Percentiles rank a stretch among this genome's conserved stretches.
Conservation (phyloP, 2,888 invertebrate genomes). For the Morinoia aosen region DNA sequence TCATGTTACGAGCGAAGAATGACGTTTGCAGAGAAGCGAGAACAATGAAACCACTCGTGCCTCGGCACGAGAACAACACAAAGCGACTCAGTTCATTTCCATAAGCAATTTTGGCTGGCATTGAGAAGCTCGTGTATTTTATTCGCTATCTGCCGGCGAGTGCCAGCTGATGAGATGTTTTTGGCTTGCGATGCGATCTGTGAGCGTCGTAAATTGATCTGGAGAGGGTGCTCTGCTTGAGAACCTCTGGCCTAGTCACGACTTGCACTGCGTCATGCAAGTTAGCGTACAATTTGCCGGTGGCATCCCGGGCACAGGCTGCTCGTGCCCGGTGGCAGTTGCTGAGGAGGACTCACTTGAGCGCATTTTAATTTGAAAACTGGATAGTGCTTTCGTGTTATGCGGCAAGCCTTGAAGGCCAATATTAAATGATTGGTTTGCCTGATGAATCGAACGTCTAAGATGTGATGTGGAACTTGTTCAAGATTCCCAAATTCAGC, state of each 20-base stretch:
- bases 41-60: neutral
- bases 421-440: neutral
- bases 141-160: conserved; percentile 15
- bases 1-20: neutral
- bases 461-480: no score
- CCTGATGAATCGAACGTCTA: neutral
- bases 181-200: conserved; percentile 44
- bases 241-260: neutral
- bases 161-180: conserved; percentile 37
- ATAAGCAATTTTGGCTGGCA: conserved; percentile 32
- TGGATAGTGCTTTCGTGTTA: neutral
- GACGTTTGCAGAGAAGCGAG: neutral
- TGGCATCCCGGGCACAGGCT: neutral
- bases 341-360: neutral
- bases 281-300: conserved; percentile 30
- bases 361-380: neutral
- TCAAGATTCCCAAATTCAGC: no score
- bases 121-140: conserved; percentile 36
- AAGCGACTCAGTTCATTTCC: conserved; percentile 44
- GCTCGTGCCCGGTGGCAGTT: conserved; percentile 47
- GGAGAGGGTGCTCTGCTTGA: conserved; percentile 22
- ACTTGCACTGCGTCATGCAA: conserved; percentile 36
- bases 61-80: neutral
- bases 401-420: neutral
- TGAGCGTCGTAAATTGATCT: neutral